A percentile compares a stretch with the other conserved stretches of the same genome.
Conservation (phyloP, 2,888 invertebrate genomes). For the Calephelis perditalis region DNA sequence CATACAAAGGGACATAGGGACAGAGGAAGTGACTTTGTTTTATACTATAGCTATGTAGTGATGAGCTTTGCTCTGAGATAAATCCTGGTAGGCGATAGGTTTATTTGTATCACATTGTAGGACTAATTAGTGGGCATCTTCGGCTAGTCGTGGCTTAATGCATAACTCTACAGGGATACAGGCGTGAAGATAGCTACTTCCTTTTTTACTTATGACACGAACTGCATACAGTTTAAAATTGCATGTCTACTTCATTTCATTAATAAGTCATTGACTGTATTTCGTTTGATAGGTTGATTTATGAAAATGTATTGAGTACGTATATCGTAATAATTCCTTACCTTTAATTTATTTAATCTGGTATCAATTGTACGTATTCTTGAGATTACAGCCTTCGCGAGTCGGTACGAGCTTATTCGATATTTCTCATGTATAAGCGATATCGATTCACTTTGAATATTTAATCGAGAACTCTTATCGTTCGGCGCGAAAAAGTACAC, state of each 20-base stretch:
- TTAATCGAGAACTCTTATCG: conserved; percentile 58
- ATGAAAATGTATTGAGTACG: conserved; percentile 10
- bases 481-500: conserved; percentile 64
- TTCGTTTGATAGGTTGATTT: conserved; percentile 15
- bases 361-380: conserved; percentile 15
- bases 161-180: too few relatives aligned
- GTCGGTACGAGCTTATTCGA: conserved; percentile 13
- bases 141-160: too few relatives aligned
- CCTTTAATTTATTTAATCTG: conserved; percentile 16
- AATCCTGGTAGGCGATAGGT: too few relatives aligned
- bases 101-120: too few relatives aligned
- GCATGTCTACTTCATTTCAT: background rate
- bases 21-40: too few relatives aligned
- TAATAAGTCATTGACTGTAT: background rate
- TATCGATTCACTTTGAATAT: conserved; percentile 52
- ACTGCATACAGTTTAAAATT: too few relatives aligned
- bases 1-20: too few relatives aligned
- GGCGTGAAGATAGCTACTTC: too few relatives aligned
- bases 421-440: conserved; percentile 38
- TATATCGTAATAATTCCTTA: conserved; percentile 12
- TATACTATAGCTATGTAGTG: too few relatives aligned
- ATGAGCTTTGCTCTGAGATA: too few relatives aligned
- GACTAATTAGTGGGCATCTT: too few relatives aligned
- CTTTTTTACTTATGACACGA: too few relatives aligned
- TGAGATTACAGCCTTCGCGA: conserved; percentile 11